A percentile compares a stretch with the other conserved stretches of the same genome.
Evolutionary conservation across 2,888 invertebrate genomes (phyloP).

Genomic region (Mantis religiosa): DNA sequence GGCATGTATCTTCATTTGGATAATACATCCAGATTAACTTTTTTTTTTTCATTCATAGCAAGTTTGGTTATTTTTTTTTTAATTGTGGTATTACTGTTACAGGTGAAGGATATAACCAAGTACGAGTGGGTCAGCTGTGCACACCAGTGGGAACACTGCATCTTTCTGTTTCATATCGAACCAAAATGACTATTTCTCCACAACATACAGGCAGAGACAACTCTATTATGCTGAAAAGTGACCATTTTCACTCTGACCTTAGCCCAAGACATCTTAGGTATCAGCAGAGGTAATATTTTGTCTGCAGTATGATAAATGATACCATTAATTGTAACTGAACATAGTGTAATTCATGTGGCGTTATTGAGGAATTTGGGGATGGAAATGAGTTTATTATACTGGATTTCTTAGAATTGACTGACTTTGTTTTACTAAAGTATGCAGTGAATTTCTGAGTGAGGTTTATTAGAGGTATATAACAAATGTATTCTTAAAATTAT

Average conservation of each 20-base stretch:
- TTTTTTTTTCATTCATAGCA: too few species aligned
- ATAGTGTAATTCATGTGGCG: background rate
- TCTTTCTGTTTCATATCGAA: constrained; percentile 80
- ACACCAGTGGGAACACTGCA: constrained; percentile 82
- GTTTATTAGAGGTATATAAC: too few species aligned
- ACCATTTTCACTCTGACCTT: constrained; percentile 77
- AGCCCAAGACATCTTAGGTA: constrained; percentile 65
- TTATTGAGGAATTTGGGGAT: too few species aligned
- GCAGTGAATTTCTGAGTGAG: too few species aligned
- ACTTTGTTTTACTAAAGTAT: too few species aligned
- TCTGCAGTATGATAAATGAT: background rate
- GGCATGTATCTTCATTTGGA: too few species aligned
- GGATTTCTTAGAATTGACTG: too few species aligned
- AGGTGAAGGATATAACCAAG: constrained; percentile 77
- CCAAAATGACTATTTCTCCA: constrained; percentile 87
- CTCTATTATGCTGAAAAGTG: constrained; percentile 82
- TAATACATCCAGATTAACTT: too few species aligned
- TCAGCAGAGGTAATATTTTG: constrained; percentile 49
- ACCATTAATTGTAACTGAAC: background rate
- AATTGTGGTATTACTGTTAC: constrained; percentile 33
- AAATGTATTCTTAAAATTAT: too few species aligned
- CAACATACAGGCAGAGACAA: constrained; percentile 64
- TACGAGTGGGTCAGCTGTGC: constrained; percentile 79
- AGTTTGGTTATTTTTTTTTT: too few species aligned
- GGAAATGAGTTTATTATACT: too few species aligned